These are phyloP conservation scores for Drosophila leontia DNA, from an alignment of 1,140 invertebrate genomes.

Conservation along the genomic window DNA sequence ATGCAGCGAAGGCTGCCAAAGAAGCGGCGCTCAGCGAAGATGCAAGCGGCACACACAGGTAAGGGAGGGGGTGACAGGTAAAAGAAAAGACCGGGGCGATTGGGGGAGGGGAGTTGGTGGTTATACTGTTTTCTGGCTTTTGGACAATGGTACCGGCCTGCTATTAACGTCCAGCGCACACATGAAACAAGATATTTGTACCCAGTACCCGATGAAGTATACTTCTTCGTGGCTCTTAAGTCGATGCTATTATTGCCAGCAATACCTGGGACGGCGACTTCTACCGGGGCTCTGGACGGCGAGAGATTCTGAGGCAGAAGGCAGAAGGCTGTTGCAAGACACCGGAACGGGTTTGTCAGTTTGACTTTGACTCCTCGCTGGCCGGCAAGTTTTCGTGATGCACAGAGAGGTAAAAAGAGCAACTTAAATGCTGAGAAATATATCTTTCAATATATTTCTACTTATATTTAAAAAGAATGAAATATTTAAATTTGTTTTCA, in stretches of 20 bases:
- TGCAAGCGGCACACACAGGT: slow-evolving; percentile 41
- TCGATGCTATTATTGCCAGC: slow-evolving; percentile 66
- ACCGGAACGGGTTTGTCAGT: slow-evolving; percentile 53
- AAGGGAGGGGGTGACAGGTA: not conserved
- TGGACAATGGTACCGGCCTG: slow-evolving; percentile 56
- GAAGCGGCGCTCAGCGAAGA: slow-evolving; percentile 62
- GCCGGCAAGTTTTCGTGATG: slow-evolving; percentile 43
- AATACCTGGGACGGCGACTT: slow-evolving; percentile 22
- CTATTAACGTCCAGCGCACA: slow-evolving; percentile 83
- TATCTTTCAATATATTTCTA: not conserved
- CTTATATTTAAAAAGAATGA: not conserved
- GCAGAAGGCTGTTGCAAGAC: slow-evolving; percentile 21
- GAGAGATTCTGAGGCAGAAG: slow-evolving; percentile 5
- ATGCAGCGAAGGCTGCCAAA: slow-evolving; percentile 73
- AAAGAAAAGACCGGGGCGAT: not conserved
- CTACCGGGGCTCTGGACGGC: slow-evolving; percentile 6
- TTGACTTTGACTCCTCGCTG: slow-evolving; percentile 43
- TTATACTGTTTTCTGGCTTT: slow-evolving; percentile 32
- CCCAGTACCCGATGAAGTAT: slow-evolving; percentile 70
- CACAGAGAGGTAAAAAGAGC: not conserved
- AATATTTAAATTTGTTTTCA: not conserved
- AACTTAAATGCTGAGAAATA: no score
- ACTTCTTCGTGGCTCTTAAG: slow-evolving; percentile 52
- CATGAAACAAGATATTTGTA: slow-evolving; percentile 85
- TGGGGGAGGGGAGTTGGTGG: slow-evolving; percentile 3